Evolutionary conservation across 1,140 invertebrate species (phyloP), one percentile per base, ranked within the genome.

Genomic region (Drosophila azteca): DNA sequence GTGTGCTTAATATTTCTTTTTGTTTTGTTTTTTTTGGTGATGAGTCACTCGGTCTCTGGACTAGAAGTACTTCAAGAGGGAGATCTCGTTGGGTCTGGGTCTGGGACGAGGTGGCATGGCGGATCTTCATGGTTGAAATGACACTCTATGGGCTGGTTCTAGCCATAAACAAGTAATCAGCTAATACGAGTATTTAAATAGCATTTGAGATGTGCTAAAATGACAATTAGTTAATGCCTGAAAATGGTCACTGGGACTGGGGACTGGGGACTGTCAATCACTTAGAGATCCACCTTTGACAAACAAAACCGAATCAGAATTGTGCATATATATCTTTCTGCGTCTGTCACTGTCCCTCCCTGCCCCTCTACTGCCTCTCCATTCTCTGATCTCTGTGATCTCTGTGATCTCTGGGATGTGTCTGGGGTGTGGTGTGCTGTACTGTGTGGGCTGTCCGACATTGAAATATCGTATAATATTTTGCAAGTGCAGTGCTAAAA

Each of bases 361-460:
- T 52, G 51, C 9, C 31, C 6, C 35, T 35, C 50, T 35, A n/a
- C 29, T 20, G 8, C 17, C 17, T 1, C 17, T 20, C 17, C 0
- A 5, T 5, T 31, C 29, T 6, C 6, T 31, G 29, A 24, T 24
- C 24, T 24, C 24, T 8, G 29, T 8, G 29, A 31, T 31, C 7
- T 31, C 29, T 13, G 35, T 11, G 35, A 63, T 63, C 50, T 6
- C 22, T 54, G 52, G n/a, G 22, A 11, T n/a, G 17, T 4, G 31
- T 53, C 5, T 9, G 31, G 13, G 11, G 6, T 49, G 46, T 49
- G 8, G n/a, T 50, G 5, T 11, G 55, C 17, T 20, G 17, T 20
- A 1, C 17, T 24, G 82, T 69, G 80, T 79, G 65, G 61, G 76
- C 60, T 64, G 57, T 49, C 60, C 79, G 80, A 84, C 80, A 84